These are phyloP conservation scores for Euura saliciscinereae DNA, from an alignment of 1,140 invertebrate genomes.

Conservation along the genomic window DNA sequence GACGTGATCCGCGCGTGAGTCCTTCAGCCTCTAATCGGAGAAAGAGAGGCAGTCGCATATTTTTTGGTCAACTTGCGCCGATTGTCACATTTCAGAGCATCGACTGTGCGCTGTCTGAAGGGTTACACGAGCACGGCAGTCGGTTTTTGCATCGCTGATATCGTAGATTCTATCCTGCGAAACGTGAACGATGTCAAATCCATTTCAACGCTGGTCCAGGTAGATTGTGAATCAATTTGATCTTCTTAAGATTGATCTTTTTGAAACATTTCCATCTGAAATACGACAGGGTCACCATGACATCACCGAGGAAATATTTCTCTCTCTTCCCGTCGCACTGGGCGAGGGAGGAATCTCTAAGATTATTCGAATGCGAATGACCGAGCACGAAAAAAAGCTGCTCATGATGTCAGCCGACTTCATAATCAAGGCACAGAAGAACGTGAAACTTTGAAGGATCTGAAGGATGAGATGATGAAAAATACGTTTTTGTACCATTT, in stretches of 20 bases:
- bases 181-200: slow-evolving; percentile 62
- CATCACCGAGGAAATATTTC: slow-evolving; percentile 64
- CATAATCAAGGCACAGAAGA: slow-evolving; percentile 54
- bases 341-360: slow-evolving; percentile 64
- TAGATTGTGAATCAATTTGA: slow-evolving; percentile 35
- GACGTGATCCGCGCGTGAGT: slow-evolving; percentile 62
- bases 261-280: too few relatives aligned
- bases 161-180: slow-evolving; percentile 58
- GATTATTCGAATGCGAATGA: slow-evolving; percentile 63
- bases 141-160: slow-evolving; percentile 61
- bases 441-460: slow-evolving; percentile 32
- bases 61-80: neutral
- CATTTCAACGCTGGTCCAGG: slow-evolving; percentile 64
- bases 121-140: slow-evolving; percentile 63
- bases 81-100: slow-evolving; percentile 44
- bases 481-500: neutral
- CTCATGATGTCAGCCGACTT: slow-evolving; percentile 57
- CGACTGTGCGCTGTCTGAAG: slow-evolving; percentile 62
- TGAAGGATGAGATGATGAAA: slow-evolving; percentile 5
- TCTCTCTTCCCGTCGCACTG: slow-evolving; percentile 65
- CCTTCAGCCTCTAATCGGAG: neutral
- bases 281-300: slow-evolving; percentile 61
- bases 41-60: neutral
- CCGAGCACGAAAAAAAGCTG: slow-evolving; percentile 58
- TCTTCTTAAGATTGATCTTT: too few relatives aligned